Percentiles rank a stretch among this genome's conserved stretches.
These are phyloP conservation scores for Pseudococcus jackbeardsleyi DNA, from an alignment of 2,888 invertebrate species.

Conservation along the genomic window DNA sequence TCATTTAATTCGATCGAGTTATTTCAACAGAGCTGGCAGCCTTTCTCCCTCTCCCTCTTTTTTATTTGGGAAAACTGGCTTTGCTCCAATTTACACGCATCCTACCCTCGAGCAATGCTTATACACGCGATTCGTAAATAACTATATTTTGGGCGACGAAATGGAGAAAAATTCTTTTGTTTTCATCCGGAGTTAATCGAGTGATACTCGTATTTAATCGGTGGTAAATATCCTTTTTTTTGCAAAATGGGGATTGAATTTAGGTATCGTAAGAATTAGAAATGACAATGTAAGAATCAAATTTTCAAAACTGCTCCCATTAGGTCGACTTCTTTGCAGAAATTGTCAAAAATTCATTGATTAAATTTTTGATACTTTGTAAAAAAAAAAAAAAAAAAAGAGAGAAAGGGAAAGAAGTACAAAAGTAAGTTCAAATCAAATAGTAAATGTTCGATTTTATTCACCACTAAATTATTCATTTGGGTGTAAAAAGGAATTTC, in stretches of 20 bases:
- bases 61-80: neutral
- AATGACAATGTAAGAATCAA: neutral
- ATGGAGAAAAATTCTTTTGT: neutral
- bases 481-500: too few species aligned
- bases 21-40: neutral
- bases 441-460: too few species aligned
- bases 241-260: neutral
- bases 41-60: neutral
- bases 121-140: neutral
- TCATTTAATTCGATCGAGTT: conserved; percentile 36
- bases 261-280: neutral
- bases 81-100: conserved; percentile 16
- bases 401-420: too few species aligned
- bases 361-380: too few species aligned
- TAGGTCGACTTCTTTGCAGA: too few species aligned
- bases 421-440: too few species aligned
- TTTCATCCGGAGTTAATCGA: conserved; percentile 35
- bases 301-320: too few species aligned
- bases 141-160: neutral
- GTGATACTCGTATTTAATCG: conserved; percentile 13
- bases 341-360: too few species aligned
- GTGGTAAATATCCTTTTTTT: neutral
- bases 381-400: too few species aligned
- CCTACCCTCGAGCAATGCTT: neutral
- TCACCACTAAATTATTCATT: too few species aligned